Percentiles rank a stretch among this genome's conserved stretches.
Evolutionary conservation across 2,888 invertebrate species (phyloP).

Genomic region (Rhorus exstirpatorius): DNA sequence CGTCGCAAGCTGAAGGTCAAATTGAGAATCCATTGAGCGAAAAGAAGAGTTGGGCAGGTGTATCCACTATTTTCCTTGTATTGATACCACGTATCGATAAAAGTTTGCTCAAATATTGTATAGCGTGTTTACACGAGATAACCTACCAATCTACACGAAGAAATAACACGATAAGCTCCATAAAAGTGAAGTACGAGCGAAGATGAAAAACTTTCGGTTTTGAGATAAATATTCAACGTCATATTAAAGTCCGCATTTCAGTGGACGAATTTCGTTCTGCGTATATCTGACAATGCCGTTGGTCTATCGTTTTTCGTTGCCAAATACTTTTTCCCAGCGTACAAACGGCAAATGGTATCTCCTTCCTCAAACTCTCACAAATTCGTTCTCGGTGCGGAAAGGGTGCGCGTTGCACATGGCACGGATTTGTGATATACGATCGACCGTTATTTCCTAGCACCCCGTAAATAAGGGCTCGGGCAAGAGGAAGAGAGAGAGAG

Average conservation of each 20-base stretch:
- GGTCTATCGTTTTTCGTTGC: slow-evolving; percentile 42
- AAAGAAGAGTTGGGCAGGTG: neutral
- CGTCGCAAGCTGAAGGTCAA: slow-evolving; percentile 16
- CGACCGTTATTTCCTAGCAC: slow-evolving; percentile 72
- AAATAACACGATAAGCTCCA: slow-evolving; percentile 50
- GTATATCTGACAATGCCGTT: slow-evolving; percentile 8
- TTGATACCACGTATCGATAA: neutral
- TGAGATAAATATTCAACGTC: slow-evolving; percentile 37
- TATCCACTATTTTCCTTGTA: neutral
- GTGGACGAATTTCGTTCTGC: neutral
- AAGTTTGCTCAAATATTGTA: slow-evolving; percentile 14
- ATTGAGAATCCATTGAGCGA: slow-evolving; percentile 15
- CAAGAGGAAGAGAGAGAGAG: neutral
- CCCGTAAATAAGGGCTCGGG: slow-evolving; percentile 75
- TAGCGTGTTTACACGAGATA: neutral
- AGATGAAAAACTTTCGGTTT: slow-evolving; percentile 41
- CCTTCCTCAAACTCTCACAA: slow-evolving; percentile 11
- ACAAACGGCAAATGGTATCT: slow-evolving; percentile 47
- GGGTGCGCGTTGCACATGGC: slow-evolving; percentile 52
- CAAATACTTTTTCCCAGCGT: slow-evolving; percentile 52
- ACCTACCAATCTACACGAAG: slow-evolving; percentile 18
- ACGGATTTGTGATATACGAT: slow-evolving; percentile 72
- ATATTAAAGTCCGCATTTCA: slow-evolving; percentile 17
- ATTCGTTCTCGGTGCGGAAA: slow-evolving; percentile 34
- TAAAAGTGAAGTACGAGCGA: slow-evolving; percentile 44